Evolutionary conservation across 2,888 invertebrate species (phyloP).

Genomic region (Lumbricus terrestris): DNA sequence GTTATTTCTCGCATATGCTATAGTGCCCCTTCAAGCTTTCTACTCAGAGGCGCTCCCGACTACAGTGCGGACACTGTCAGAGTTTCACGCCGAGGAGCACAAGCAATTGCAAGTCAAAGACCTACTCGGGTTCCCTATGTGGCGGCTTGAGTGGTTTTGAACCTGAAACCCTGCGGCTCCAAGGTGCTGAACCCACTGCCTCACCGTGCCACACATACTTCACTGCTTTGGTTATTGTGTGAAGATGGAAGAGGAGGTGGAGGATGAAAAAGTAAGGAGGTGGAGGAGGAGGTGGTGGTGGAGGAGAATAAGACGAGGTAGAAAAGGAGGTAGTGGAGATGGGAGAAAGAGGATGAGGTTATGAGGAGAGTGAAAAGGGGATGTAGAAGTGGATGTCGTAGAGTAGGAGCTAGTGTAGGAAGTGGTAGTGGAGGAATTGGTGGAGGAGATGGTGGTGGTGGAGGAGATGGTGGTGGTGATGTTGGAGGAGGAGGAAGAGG

Average conservation of each 20-base stretch:
- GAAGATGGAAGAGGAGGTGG: neutral
- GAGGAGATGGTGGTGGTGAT: conserved; percentile 20
- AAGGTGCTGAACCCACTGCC: too few species aligned
- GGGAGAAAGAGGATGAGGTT: neutral
- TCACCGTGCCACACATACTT: neutral
- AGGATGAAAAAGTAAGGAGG: neutral
- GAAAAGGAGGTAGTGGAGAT: conserved; percentile 9
- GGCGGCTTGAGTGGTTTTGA: too few species aligned
- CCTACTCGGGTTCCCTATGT: too few species aligned
- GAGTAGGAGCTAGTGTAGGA: neutral
- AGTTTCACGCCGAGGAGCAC: too few species aligned
- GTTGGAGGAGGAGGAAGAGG: conserved; percentile 14
- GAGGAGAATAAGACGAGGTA: conserved; percentile 20
- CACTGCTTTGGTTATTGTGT: neutral
- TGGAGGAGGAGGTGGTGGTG: neutral
- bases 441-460: conserved; percentile 22
- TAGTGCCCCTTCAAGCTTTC: too few species aligned
- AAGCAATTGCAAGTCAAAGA: too few species aligned
- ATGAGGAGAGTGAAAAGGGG: neutral
- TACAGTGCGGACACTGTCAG: too few species aligned
- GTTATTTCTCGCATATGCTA: too few species aligned
- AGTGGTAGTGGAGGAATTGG: neutral
- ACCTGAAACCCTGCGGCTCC: too few species aligned
- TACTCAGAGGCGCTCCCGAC: too few species aligned
- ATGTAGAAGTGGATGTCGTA: neutral